phyloP scores from a whole-genome alignment of 2,797 vertebrate genomes.

The Anabacerthia variegaticeps region DNA sequence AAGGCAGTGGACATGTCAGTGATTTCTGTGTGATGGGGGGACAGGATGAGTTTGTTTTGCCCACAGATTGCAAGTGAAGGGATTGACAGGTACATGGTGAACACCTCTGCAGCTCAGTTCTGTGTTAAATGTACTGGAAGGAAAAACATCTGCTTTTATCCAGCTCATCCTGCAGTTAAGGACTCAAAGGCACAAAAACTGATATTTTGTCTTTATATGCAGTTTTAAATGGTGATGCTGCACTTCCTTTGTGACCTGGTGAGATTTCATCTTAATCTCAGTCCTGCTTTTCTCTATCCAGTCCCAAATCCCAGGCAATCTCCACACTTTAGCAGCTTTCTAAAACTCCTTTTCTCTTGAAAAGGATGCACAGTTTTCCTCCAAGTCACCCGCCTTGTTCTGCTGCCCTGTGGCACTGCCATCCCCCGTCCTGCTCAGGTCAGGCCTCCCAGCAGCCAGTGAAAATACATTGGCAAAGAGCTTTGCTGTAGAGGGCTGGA shows the following conservation, averaged over 20 bases:
- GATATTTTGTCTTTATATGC: neutral
- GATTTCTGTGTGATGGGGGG: neutral
- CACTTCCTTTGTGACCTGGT: neutral
- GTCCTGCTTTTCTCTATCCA: neutral
- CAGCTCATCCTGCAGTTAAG: neutral
- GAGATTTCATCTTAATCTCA: neutral
- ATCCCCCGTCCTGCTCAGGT: neutral
- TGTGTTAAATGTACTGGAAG: conserved; percentile 23
- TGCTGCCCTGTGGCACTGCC: neutral
- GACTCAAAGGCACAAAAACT: neutral
- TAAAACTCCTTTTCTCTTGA: neutral
- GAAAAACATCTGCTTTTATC: conserved; percentile 7
- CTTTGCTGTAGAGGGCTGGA: neutral
- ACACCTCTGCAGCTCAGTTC: neutral
- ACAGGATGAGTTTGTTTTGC: neutral
- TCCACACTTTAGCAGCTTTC: neutral
- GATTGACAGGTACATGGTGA: neutral
- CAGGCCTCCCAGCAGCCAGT: neutral
- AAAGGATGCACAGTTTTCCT: neutral
- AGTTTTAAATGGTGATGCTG: neutral
- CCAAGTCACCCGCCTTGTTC: accelerated
- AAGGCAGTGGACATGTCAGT: neutral
- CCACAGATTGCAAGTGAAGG: neutral
- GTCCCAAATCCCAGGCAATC: neutral
- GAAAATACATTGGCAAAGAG: neutral